Base-by-base conservation (phyloP, 2,888 invertebrate species). In the Amphipyra berbera region DNA sequence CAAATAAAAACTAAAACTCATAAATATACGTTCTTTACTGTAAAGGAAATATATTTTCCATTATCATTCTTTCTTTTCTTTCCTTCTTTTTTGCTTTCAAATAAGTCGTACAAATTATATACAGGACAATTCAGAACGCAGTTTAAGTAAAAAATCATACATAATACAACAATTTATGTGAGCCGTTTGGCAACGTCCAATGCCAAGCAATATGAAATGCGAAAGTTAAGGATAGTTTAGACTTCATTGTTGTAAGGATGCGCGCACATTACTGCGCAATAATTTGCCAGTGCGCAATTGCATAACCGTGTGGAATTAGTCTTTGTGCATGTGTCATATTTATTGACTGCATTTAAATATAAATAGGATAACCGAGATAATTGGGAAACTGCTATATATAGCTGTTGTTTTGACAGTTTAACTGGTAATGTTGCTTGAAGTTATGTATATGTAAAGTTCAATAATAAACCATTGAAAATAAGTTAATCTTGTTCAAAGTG, bases 161-260 rank as follows among this genome's bases (percentile, higher is more conserved):
- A 10, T 15, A 13, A 8, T 15, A 47, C 12, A 55, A 47, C 12
- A 55, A 72, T 65, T 54, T 76, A 76, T 76, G 37, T 59, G 54
- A 47, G 44, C 21, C 44, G 44, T 79, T 77, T 77, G 76, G 76
- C 76, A 76, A 63, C 56, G 56, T 46, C 56, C 62, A 68, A 61
- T 57, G 79, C 73, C 73, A 79, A 50, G 27, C 60, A 14, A 46
- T 62, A 44, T 70, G 38, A 58, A 67, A 60, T 67, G 57, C 44
- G 58, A 78, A 64, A 69, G 53, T 60, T 49, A 60, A 46, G 59
- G 61, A 54, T 60, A 47, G 45, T 45, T 54, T 55, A 60, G 35
- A 49, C 49, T 54, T 44, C 10, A 57, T 35, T 47, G 41, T 71
- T 61, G 40, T 77, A 62, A 77, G 59, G 53, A 62, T 60, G 62